Conservation (phyloP, 1,140 invertebrate species). For the Drosophila nigromelanica region DNA sequence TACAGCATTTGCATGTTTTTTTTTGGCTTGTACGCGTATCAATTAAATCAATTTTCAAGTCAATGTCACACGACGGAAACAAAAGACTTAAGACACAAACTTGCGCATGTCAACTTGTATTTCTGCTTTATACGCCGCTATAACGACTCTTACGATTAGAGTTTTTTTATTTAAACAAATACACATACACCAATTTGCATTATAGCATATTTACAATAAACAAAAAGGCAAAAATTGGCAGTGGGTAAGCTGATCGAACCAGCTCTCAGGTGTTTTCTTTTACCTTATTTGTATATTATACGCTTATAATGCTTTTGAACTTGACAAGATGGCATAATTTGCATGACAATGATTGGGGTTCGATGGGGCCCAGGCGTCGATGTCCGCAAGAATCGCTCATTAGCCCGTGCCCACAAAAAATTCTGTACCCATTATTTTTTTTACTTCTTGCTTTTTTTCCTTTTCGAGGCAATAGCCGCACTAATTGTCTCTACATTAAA, state of each 20-base stretch:
- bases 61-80: conserved; percentile 60
- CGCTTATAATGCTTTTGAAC: conserved; percentile 75
- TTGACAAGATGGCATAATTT: conserved; percentile 73
- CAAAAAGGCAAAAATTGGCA: conserved; percentile 20
- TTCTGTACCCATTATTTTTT: conserved; percentile 42
- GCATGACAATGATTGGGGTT: conserved; percentile 65
- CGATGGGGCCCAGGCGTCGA: conserved; percentile 3
- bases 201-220: conserved; percentile 50
- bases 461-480: conserved; percentile 11
- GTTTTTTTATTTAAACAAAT: conserved; percentile 40
- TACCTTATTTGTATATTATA: conserved; percentile 45
- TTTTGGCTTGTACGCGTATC: conserved; percentile 5
- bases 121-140: conserved; percentile 18
- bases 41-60: conserved; percentile 57
- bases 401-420: conserved; percentile 31
- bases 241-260: not conserved
- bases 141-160: conserved; percentile 72
- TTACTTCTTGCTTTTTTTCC: conserved; percentile 25
- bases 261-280: conserved; percentile 21
- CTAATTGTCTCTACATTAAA: conserved; percentile 67
- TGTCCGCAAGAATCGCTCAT: conserved; percentile 60
- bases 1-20: conserved; percentile 9
- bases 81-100: conserved; percentile 78
- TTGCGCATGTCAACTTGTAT: conserved; percentile 20
- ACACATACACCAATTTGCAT: conserved; percentile 6